Base-by-base conservation (phyloP, 2,888 invertebrate genomes). In the Eristalinus aeneus region DNA sequence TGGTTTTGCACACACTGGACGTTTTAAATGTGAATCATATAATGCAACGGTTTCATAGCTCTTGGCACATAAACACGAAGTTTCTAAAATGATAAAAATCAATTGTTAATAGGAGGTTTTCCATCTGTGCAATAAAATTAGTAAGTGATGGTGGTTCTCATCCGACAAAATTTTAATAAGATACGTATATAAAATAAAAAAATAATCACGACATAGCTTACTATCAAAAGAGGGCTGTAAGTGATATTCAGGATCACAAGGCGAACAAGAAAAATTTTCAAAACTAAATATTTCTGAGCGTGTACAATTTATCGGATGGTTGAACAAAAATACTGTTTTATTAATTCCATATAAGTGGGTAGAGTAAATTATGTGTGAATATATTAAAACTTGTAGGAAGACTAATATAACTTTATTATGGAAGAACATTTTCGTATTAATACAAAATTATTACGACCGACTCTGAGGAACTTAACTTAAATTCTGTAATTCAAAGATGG, bases 231-330 rank as follows among this genome's bases (percentile, higher is more conserved):
- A 84, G 32, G 89, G 88, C 75, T 90, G 89, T 88, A 91, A 74
- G 86, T 46, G 16, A 16, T 46, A 8, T 1, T 83, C 87, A 60
- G 88, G 88, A 36, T 89, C 91, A 89, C 94, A 94, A 0, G 91
- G 88, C 23, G 90, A 85, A 89, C 94, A 94, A 61, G 92, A 91
- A 77, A 94, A 93, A 32, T 91, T 90, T 88, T 93, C 91, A 54
- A 93, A 88, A 90, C 94, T 93, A 81, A 94, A 94, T 89, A 93
- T 93, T 89, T 94, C 93, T 85, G 92, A 92, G 76, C 88, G 89
- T 53, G 90, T 91, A 89, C 94, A 94, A 83, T 91, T 89, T 20
- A 9, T 64, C n/a, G 74, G 74, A 61, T 75, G 75, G 10, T 58
- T 78, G 12, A 54, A 85, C 16, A 32, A 9, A 69, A 88, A 88